phyloP scores from a whole-genome alignment of 2,888 invertebrate species.

The Smittia aterrima region DNA sequence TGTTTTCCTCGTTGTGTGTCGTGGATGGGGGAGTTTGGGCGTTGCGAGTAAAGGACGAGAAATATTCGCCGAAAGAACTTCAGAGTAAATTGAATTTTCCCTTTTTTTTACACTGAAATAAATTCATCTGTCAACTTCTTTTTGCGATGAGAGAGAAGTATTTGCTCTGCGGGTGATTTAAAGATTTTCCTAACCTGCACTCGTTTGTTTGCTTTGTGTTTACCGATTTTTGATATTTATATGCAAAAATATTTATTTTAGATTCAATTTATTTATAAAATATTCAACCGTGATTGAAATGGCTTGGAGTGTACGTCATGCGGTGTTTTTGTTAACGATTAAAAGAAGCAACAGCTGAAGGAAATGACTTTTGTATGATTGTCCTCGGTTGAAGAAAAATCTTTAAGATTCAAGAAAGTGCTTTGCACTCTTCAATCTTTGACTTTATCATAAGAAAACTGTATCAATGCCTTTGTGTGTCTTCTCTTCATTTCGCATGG shows the following conservation, averaged over 20 bases:
- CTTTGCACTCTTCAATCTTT: too few relatives aligned
- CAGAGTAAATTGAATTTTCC: slow-evolving; percentile 11
- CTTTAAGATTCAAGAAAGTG: too few relatives aligned
- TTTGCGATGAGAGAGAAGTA: background rate
- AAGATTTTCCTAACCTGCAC: background rate
- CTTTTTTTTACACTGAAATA: background rate
- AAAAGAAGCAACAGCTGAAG: background rate
- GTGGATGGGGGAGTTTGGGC: background rate
- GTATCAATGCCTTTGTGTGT: too few relatives aligned
- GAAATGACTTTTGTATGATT: too few relatives aligned
- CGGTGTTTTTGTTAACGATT: background rate
- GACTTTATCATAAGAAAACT: too few relatives aligned
- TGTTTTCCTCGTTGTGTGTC: background rate
- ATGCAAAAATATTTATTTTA: slow-evolving; percentile 1
- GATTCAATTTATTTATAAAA: background rate
- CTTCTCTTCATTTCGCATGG: too few relatives aligned
- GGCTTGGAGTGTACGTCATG: background rate
- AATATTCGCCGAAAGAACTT: background rate
- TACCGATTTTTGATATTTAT: slow-evolving; percentile 5
- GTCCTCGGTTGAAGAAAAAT: too few relatives aligned
- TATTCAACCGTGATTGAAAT: background rate
- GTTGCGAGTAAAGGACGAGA: background rate
- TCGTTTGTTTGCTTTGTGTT: background rate
- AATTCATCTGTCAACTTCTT: background rate
- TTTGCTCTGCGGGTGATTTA: background rate